Percentiles rank a stretch among this genome's conserved stretches.
These are phyloP conservation scores for Anhinga anhinga DNA, from an alignment of 2,113 vertebrate species.

Conservation along the genomic window DNA sequence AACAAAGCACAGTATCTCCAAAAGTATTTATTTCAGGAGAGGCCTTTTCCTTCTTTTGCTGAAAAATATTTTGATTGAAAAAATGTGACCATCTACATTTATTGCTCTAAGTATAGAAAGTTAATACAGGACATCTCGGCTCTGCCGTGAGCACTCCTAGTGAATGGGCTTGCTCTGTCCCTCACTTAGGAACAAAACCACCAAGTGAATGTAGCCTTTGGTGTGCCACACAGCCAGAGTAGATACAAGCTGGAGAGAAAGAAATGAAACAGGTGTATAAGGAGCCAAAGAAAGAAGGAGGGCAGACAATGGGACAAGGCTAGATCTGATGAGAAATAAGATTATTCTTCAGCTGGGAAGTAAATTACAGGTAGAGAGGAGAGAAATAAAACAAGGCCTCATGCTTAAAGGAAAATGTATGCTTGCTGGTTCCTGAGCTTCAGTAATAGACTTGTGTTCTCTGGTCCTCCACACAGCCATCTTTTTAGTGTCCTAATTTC, in stretches of 20 bases:
- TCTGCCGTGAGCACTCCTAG: background rate
- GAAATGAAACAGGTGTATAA: background rate
- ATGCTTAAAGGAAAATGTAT: background rate
- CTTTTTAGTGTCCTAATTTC: constrained; percentile 41
- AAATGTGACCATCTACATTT: background rate
- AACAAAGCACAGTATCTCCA: background rate
- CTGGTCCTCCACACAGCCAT: constrained; percentile 13
- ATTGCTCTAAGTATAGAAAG: background rate
- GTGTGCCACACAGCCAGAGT: background rate
- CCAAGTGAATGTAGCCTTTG: background rate
- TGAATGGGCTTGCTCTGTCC: background rate
- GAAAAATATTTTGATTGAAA: background rate
- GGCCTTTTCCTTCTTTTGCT: background rate
- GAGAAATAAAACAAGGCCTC: background rate
- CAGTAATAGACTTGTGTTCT: background rate
- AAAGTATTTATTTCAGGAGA: background rate
- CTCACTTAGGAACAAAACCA: background rate
- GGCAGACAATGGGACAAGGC: background rate
- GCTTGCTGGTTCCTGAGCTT: background rate
- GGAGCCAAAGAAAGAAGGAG: background rate
- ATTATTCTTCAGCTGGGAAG: background rate
- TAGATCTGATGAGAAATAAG: background rate
- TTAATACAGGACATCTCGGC: background rate
- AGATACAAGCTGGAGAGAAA: background rate
- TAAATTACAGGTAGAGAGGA: background rate